These are phyloP conservation scores for Physeter macrocephalus DNA, from an alignment of 2,113 vertebrate genomes.

Conservation along the genomic window DNA sequence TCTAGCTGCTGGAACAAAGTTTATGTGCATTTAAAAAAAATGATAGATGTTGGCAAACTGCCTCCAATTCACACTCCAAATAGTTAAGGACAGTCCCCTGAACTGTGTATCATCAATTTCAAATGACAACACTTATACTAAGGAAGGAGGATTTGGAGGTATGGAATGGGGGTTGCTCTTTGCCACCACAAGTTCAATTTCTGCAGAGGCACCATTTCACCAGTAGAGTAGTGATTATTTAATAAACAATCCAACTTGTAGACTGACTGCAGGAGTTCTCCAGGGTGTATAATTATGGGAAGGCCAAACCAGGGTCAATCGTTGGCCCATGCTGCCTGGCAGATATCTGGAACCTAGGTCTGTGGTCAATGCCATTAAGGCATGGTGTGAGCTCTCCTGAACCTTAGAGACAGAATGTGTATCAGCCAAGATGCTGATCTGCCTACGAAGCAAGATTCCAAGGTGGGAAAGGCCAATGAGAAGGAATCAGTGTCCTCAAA, in stretches of 20 bases:
- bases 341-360: neutral
- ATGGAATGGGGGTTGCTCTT: neutral
- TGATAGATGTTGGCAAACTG: neutral
- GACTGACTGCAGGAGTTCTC: rapidly evolving
- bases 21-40: neutral
- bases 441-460: neutral
- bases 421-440: neutral
- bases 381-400: neutral
- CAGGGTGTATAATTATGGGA: neutral
- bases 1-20: neutral
- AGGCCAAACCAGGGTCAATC: neutral
- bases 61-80: neutral
- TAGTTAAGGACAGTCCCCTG: neutral
- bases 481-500: neutral
- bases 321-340: neutral
- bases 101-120: neutral
- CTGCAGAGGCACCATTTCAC: neutral
- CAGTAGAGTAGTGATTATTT: neutral
- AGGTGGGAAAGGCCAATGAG: neutral
- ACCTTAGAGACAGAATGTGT: neutral
- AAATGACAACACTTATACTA: neutral
- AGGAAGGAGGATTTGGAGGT: neutral
- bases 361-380: neutral
- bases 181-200: neutral
- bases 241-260: neutral